Evolutionary conservation across 2,113 vertebrate species (phyloP).

Genomic region (Rhodinocichla rosea): DNA sequence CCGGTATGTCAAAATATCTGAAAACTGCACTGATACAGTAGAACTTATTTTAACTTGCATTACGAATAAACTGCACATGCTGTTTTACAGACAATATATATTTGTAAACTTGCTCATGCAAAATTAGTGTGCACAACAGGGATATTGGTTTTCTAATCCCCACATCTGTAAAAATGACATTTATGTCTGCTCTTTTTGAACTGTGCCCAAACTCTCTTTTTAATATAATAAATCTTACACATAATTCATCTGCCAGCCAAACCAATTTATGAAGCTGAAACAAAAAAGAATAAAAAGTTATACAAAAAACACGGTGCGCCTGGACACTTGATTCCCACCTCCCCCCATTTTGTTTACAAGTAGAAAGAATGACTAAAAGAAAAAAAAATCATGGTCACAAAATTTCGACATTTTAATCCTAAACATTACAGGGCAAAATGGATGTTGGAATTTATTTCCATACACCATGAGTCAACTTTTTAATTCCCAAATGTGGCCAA

Average conservation of each 20-base stretch:
- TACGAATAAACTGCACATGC: conserved; percentile 78
- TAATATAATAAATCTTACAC: conserved; percentile 71
- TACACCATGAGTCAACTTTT: conserved; percentile 70
- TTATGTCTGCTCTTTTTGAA: conserved; percentile 55
- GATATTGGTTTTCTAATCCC: conserved; percentile 55
- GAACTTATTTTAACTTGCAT: conserved; percentile 70
- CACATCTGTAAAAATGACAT: conserved; percentile 65
- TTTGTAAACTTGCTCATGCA: conserved; percentile 82
- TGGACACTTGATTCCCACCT: neutral
- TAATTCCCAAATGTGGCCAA: conserved; percentile 73
- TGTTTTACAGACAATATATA: conserved; percentile 79
- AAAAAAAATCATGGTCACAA: conserved; percentile 76
- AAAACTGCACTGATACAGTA: conserved; percentile 68
- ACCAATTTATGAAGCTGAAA: conserved; percentile 73
- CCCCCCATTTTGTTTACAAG: conserved; percentile 26
- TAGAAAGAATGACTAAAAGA: conserved; percentile 67
- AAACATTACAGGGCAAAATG: conserved; percentile 79
- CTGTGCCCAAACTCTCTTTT: conserved; percentile 57
- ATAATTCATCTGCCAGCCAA: conserved; percentile 70
- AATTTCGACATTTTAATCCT: conserved; percentile 82
- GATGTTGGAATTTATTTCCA: conserved; percentile 74
- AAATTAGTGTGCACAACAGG: conserved; percentile 73
- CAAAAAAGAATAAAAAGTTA: conserved; percentile 62
- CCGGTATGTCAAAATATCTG: conserved; percentile 64
- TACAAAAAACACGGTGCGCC: conserved; percentile 69